Conservation (phyloP, 2,797 vertebrate species). For the Numenius phaeopus region DNA sequence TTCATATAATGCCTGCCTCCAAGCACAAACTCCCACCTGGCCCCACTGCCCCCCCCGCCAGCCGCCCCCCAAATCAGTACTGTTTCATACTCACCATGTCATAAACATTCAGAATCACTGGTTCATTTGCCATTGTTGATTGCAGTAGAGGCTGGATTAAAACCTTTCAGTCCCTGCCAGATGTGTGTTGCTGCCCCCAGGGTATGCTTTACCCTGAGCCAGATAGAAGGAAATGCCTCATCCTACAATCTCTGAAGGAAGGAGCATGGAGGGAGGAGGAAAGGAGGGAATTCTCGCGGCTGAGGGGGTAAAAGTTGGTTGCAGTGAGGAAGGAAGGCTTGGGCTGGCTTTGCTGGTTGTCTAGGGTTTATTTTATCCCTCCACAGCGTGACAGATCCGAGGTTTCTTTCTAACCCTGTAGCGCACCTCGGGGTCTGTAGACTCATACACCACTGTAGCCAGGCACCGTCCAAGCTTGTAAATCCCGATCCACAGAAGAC, state of each 20-base stretch:
- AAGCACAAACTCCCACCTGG: neutral
- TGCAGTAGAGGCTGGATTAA: constrained; percentile 72
- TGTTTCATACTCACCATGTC: constrained; percentile 89
- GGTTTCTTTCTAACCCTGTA: constrained; percentile 44
- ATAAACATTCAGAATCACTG: constrained; percentile 95
- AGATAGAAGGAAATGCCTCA: constrained; percentile 29
- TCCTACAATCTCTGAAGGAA: constrained; percentile 26
- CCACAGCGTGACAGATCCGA: neutral
- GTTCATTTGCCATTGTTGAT: constrained; percentile 94
- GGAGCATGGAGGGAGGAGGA: neutral
- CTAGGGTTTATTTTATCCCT: neutral
- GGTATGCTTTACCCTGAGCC: constrained; percentile 51
- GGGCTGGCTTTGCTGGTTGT: neutral
- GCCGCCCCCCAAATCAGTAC: neutral
- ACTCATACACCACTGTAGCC: neutral
- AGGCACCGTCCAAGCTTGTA: neutral
- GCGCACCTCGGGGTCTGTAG: neutral
- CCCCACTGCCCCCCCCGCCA: neutral
- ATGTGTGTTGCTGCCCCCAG: constrained; percentile 64
- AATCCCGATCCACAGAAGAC: constrained; percentile 1
- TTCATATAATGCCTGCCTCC: neutral
- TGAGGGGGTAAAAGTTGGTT: constrained; percentile 15
- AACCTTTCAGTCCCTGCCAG: constrained; percentile 74
- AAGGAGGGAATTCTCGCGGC: neutral
- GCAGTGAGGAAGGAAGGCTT: neutral